Evolutionary conservation across 2,888 invertebrate genomes (phyloP).

Genomic region (Eupithecia exiguata): DNA sequence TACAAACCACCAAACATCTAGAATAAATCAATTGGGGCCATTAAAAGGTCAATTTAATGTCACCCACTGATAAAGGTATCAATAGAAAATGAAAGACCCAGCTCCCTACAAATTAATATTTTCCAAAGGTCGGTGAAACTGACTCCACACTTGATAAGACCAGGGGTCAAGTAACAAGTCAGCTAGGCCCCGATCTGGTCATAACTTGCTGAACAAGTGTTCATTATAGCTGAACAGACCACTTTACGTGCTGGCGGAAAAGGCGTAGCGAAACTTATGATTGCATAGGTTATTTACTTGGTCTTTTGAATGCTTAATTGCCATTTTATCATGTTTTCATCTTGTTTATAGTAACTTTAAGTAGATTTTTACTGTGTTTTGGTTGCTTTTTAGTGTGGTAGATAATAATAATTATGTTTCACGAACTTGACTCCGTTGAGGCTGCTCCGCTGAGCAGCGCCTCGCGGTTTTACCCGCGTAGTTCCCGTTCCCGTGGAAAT

Average conservation of each 20-base stretch:
- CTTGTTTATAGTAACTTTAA: not conserved
- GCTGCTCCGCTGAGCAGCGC: no score
- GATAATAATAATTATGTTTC: no score
- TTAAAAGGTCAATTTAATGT: not conserved
- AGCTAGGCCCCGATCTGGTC: not conserved
- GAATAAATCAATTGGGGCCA: no score
- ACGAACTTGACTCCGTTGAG: no score
- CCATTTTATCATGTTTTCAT: slow-evolving; percentile 4
- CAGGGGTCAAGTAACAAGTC: slow-evolving; percentile 28
- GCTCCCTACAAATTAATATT: not conserved
- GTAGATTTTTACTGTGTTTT: not conserved
- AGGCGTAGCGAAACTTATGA: slow-evolving; percentile 26
- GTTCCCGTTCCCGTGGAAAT: no score
- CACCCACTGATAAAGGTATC: not conserved
- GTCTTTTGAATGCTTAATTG: slow-evolving; percentile 1
- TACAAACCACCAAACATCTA: no score
- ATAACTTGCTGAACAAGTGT: slow-evolving; percentile 3
- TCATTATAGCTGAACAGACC: slow-evolving; percentile 14
- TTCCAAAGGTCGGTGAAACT: slow-evolving; percentile 27
- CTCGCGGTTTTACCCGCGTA: no score
- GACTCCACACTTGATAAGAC: not conserved
- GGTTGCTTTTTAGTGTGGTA: not conserved
- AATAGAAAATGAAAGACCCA: not conserved
- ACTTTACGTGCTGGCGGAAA: slow-evolving; percentile 21
- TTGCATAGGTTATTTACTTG: slow-evolving; percentile 16